Conservation (phyloP, 2,797 vertebrate species). For the Molossus molossus region DNA sequence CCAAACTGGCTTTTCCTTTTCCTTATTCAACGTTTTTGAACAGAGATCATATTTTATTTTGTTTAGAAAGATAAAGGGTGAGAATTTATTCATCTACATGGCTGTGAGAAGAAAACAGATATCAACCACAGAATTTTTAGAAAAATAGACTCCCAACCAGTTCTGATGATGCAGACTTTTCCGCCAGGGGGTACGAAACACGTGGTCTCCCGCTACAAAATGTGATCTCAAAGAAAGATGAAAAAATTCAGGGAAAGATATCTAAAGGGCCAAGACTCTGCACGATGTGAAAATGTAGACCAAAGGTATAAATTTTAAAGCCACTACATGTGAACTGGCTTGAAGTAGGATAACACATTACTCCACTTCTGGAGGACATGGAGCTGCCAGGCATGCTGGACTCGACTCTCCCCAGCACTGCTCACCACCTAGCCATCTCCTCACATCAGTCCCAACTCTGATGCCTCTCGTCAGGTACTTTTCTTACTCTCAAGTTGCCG, state of each 20-base stretch:
- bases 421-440: not conserved
- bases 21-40: constrained; percentile 74
- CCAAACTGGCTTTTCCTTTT: constrained; percentile 73
- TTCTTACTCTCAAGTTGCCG: not conserved
- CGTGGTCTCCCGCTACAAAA: not conserved
- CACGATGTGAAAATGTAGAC: not conserved
- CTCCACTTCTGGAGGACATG: not conserved
- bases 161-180: constrained; percentile 10
- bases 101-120: constrained; percentile 64
- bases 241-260: not conserved
- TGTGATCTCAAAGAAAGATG: not conserved
- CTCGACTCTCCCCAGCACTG: not conserved
- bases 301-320: not conserved
- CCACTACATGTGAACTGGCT: not conserved
- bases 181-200: not conserved
- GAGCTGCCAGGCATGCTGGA: not conserved
- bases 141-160: constrained; percentile 37
- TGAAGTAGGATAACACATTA: not conserved
- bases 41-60: constrained; percentile 79
- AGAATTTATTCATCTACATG: constrained; percentile 75
- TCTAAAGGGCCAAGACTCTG: not conserved
- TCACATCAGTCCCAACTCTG: not conserved
- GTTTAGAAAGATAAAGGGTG: constrained; percentile 72
- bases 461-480: not conserved
- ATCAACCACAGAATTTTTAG: constrained; percentile 74